Evolutionary conservation across 2,113 vertebrate species (phyloP).

Genomic region (Capreolus pygargus): DNA sequence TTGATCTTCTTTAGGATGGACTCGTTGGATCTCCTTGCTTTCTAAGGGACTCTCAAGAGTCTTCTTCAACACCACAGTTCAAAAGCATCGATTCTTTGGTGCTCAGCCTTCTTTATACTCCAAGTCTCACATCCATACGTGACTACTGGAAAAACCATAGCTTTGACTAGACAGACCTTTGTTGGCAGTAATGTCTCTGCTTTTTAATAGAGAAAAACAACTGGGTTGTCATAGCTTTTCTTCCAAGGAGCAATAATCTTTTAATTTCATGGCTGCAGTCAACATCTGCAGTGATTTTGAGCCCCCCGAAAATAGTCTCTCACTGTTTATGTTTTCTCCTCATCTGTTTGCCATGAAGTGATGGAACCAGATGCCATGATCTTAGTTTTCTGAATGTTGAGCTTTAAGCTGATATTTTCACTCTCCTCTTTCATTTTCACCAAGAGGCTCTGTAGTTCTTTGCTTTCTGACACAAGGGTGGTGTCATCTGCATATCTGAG

Average conservation of each 20-base stretch:
- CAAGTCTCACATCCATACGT: neutral
- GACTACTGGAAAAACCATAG: neutral
- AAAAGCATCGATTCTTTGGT: neutral
- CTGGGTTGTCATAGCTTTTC: neutral
- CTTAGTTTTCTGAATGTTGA: neutral
- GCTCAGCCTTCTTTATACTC: neutral
- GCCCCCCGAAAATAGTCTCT: neutral
- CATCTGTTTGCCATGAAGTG: neutral
- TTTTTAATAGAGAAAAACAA: neutral
- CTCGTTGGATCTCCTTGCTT: neutral
- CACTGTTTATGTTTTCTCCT: neutral
- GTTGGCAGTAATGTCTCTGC: neutral
- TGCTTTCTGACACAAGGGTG: too few species aligned
- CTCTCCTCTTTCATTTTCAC: neutral
- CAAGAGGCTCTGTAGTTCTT: neutral
- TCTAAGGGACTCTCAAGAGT: neutral
- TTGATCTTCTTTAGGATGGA: neutral
- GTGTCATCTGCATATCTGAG: neutral
- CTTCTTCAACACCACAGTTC: neutral
- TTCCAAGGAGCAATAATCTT: neutral
- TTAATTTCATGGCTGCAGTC: neutral
- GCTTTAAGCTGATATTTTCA: neutral
- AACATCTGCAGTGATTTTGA: neutral
- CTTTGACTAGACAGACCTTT: neutral
- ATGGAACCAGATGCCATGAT: neutral